These are phyloP conservation scores for Phymastichus coffea DNA, from an alignment of 1,140 invertebrate genomes.

Conservation along the genomic window DNA sequence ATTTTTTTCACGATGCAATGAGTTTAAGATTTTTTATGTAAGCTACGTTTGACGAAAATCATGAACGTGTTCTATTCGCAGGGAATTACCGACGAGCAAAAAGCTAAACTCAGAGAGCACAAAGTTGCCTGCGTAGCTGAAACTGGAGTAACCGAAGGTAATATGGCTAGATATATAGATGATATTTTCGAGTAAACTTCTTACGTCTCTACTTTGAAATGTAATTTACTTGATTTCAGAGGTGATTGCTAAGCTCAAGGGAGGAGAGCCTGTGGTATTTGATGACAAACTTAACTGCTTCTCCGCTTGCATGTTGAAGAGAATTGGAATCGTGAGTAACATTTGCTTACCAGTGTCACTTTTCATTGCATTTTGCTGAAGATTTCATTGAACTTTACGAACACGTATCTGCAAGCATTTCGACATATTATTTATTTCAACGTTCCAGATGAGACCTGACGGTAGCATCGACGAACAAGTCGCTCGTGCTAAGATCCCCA, in stretches of 20 bases:
- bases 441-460: slow-evolving; percentile 36
- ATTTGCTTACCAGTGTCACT: too few relatives aligned
- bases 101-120: slow-evolving; percentile 31
- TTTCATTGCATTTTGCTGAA: not conserved
- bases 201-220: too few relatives aligned
- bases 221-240: slow-evolving; percentile 28
- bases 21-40: too few relatives aligned
- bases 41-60: too few relatives aligned
- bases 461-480: slow-evolving; percentile 36
- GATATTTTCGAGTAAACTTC: too few relatives aligned
- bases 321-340: slow-evolving; percentile 37
- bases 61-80: slow-evolving; percentile 8
- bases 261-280: slow-evolving; percentile 19
- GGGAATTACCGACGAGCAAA: slow-evolving; percentile 40
- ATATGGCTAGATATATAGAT: too few relatives aligned
- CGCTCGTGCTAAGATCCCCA: slow-evolving; percentile 30
- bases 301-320: slow-evolving; percentile 35
- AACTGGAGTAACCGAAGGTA: slow-evolving; percentile 38
- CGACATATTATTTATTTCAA: not conserved
- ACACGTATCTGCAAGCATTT: too few relatives aligned
- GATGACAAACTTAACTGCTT: slow-evolving; percentile 38
- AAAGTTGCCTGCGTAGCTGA: slow-evolving; percentile 35
- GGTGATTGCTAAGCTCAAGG: slow-evolving; percentile 32
- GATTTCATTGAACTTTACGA: not conserved
- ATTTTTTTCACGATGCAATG: too few relatives aligned